These are phyloP conservation scores for Arctopsyche grandis DNA, from an alignment of 1,140 invertebrate genomes.

Conservation along the genomic window DNA sequence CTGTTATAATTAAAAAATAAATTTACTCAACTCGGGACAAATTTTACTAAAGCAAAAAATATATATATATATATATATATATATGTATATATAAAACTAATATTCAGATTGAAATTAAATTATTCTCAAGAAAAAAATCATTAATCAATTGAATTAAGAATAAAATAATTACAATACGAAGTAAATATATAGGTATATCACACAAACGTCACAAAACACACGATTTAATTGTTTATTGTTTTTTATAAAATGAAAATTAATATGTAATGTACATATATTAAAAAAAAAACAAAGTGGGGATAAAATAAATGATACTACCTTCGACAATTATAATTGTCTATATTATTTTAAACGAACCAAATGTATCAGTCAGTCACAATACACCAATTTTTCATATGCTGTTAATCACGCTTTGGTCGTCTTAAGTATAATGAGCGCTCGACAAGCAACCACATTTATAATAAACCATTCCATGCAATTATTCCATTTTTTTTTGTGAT, in stretches of 20 bases:
- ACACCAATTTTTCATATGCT: constrained; percentile 49
- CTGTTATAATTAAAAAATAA: constrained; percentile 1
- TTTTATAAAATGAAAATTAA: background rate
- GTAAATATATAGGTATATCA: background rate
- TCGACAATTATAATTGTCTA: constrained; percentile 31
- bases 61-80: no score
- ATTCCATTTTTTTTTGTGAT: constrained; percentile 40
- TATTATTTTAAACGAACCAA: constrained; percentile 27
- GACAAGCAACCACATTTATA: constrained; percentile 49
- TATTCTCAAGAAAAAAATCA: constrained; percentile 2
- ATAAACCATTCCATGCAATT: constrained; percentile 36
- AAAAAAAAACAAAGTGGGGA: constrained; percentile 38
- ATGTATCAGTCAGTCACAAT: constrained; percentile 39
- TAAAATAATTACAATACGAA: constrained; percentile 18
- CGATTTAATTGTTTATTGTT: constrained; percentile 35
- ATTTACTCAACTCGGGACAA: constrained; percentile 11
- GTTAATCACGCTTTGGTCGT: constrained; percentile 49
- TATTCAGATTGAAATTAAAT: constrained; percentile 14
- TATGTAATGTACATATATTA: no score
- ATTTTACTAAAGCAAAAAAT: background rate
- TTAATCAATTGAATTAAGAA: background rate
- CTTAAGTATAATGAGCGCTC: constrained; percentile 25
- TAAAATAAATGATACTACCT: constrained; percentile 49
- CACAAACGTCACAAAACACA: constrained; percentile 40
- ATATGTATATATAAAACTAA: constrained; percentile 6